A percentile compares a stretch with the other conserved stretches of the same genome.
Conservation (phyloP, 2,113 vertebrate genomes). For the Cephalopterus ornatus region DNA sequence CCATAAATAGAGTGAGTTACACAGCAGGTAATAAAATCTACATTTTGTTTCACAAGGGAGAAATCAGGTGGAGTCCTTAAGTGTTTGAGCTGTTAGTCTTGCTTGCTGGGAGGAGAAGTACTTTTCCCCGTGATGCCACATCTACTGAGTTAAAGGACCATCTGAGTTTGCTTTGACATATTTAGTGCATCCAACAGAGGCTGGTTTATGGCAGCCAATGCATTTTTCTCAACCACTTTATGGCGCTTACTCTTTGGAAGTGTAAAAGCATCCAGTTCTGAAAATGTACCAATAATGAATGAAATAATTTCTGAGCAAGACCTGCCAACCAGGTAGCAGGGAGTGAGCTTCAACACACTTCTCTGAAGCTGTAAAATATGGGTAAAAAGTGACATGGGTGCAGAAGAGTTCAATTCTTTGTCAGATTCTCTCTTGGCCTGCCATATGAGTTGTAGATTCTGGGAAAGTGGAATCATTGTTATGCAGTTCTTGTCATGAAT, state of each 20-base stretch:
- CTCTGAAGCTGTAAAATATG: background rate
- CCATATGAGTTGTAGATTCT: background rate
- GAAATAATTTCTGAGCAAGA: constrained; percentile 15
- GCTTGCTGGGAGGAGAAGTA: background rate
- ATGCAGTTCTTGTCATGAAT: constrained; percentile 13
- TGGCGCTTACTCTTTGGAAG: background rate
- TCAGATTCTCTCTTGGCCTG: background rate
- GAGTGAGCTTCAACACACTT: background rate
- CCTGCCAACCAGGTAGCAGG: constrained; percentile 26
- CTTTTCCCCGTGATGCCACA: background rate
- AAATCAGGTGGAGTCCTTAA: constrained; percentile 55
- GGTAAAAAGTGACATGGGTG: background rate
- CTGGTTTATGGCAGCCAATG: constrained; percentile 13
- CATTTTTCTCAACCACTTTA: constrained; percentile 34
- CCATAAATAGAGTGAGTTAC: constrained; percentile 48
- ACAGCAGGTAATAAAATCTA: constrained; percentile 56
- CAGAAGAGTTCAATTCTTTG: constrained; percentile 17
- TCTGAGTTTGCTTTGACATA: constrained; percentile 50
- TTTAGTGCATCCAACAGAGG: constrained; percentile 28
- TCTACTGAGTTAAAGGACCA: constrained; percentile 17
- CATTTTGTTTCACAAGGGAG: constrained; percentile 51
- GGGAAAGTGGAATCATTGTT: background rate
- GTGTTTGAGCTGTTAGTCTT: constrained; percentile 29
- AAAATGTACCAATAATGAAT: background rate
- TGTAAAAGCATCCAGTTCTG: background rate